Evolutionary conservation across 2,888 invertebrate species (phyloP).

Genomic region (Geotrupes spiniger): DNA sequence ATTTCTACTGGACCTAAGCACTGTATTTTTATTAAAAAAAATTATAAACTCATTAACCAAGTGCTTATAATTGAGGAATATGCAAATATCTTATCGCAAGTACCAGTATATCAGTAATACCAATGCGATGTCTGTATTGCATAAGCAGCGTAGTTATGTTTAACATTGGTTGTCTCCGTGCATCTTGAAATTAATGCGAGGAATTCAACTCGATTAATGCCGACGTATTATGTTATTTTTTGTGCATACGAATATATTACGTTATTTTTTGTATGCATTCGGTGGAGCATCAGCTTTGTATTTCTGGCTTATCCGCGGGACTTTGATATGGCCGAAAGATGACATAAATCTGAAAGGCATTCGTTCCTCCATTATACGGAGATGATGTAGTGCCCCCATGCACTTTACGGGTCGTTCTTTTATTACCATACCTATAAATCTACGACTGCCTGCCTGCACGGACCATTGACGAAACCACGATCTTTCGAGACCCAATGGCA

Average conservation of each 20-base stretch:
- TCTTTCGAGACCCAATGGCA: no score
- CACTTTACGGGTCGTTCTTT: slow-evolving; percentile 34
- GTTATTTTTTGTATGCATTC: slow-evolving; percentile 10
- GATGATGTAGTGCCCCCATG: slow-evolving; percentile 47
- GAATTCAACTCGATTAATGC: slow-evolving; percentile 13
- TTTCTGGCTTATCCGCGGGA: slow-evolving; percentile 39
- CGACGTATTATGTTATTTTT: slow-evolving; percentile 7
- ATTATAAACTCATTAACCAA: no score
- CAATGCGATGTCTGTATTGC: no score
- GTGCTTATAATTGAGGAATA: no score
- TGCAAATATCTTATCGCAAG: no score
- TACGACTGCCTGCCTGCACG: slow-evolving; percentile 3
- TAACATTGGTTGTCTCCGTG: no score
- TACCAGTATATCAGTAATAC: no score
- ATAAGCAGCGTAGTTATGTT: no score
- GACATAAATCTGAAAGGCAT: slow-evolving; percentile 50
- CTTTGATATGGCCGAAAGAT: slow-evolving; percentile 49
- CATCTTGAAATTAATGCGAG: background rate
- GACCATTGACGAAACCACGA: background rate
- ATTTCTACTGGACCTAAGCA: no score
- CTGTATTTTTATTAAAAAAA: no score
- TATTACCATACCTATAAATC: slow-evolving; percentile 31
- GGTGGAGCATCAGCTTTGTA: slow-evolving; percentile 33
- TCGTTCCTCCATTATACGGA: slow-evolving; percentile 49
- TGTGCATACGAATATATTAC: slow-evolving; percentile 9